phyloP scores from a whole-genome alignment of 1,140 invertebrate species.

The Teleopsis dalmanni region DNA sequence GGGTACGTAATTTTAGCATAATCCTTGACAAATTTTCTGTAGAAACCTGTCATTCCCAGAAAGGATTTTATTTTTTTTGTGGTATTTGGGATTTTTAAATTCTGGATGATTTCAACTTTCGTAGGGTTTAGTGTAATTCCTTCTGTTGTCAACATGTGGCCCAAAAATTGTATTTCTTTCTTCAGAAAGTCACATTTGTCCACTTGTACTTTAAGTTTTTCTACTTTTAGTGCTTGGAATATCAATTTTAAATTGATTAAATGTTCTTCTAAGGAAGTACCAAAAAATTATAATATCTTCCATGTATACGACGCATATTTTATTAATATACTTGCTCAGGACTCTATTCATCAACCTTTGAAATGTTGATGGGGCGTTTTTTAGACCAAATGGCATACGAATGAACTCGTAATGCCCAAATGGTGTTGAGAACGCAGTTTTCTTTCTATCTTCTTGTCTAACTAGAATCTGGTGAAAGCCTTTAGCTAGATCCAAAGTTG shows the following conservation, averaged over 20 bases:
- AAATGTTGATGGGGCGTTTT: too few relatives aligned
- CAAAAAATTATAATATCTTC: slow-evolving; percentile 34
- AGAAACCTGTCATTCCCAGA: too few relatives aligned
- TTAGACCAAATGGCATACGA: slow-evolving; percentile 40
- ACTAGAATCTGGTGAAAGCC: slow-evolving; percentile 31
- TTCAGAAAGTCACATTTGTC: slow-evolving; percentile 7
- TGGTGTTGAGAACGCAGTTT: slow-evolving; percentile 13
- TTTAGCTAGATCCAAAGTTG: slow-evolving; percentile 29
- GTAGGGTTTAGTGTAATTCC: slow-evolving; percentile 10
- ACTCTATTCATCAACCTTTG: slow-evolving; percentile 43
- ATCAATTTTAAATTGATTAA: slow-evolving; percentile 33
- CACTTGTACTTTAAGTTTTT: slow-evolving; percentile 6
- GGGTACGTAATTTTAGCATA: slow-evolving; percentile 27
- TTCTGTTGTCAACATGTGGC: slow-evolving; percentile 12
- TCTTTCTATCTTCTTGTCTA: slow-evolving; percentile 3
- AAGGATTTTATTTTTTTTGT: slow-evolving; percentile 12
- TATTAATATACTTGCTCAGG: slow-evolving; percentile 23
- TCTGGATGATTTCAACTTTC: slow-evolving; percentile 11
- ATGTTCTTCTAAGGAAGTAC: slow-evolving; percentile 25
- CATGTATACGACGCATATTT: slow-evolving; percentile 29
- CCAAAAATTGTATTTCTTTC: slow-evolving; percentile 10
- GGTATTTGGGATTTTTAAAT: slow-evolving; percentile 7
- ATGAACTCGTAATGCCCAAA: slow-evolving; percentile 12
- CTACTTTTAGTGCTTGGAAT: too few relatives aligned
- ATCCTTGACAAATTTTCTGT: slow-evolving; percentile 17